A percentile compares a stretch with the other conserved stretches of the same genome.
Evolutionary conservation across 2,888 invertebrate species (phyloP).

Genomic region (Caenorhabditis sp.): DNA sequence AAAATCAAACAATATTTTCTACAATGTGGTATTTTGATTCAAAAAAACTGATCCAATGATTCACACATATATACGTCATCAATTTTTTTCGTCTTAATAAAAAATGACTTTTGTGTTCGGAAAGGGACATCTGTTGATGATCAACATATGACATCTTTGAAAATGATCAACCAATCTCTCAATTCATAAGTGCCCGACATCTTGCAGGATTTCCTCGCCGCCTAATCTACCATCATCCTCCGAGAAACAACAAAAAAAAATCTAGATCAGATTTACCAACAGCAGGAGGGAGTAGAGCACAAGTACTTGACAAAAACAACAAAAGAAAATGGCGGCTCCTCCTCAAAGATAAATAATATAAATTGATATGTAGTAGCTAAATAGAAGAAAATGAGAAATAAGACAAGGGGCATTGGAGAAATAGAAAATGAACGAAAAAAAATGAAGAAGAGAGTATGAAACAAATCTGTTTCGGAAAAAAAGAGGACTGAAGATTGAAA

Average conservation of each 20-base stretch:
- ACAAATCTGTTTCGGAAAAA: neutral
- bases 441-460: neutral
- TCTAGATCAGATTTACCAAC: neutral
- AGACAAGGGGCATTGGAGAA: too few species aligned
- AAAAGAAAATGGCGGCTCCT: neutral
- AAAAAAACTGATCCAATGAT: too few species aligned
- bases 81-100: too few species aligned
- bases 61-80: too few species aligned
- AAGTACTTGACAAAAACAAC: conserved; percentile 1
- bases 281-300: neutral
- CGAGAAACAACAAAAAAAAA: neutral
- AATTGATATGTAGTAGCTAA: conserved; percentile 1
- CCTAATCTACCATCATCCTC: too few species aligned
- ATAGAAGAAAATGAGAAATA: neutral
- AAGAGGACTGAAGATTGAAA: neutral
- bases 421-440: neutral
- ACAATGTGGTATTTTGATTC: too few species aligned
- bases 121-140: too few species aligned
- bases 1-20: too few species aligned
- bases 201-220: neutral
- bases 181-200: too few species aligned
- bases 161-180: too few species aligned
- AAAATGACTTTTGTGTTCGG: too few species aligned
- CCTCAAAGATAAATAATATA: neutral
- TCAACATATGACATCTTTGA: too few species aligned